Percentiles rank a stretch among this genome's conserved stretches.
Conservation (phyloP, 2,113 vertebrate species). For the Bostrychus sinensis region DNA sequence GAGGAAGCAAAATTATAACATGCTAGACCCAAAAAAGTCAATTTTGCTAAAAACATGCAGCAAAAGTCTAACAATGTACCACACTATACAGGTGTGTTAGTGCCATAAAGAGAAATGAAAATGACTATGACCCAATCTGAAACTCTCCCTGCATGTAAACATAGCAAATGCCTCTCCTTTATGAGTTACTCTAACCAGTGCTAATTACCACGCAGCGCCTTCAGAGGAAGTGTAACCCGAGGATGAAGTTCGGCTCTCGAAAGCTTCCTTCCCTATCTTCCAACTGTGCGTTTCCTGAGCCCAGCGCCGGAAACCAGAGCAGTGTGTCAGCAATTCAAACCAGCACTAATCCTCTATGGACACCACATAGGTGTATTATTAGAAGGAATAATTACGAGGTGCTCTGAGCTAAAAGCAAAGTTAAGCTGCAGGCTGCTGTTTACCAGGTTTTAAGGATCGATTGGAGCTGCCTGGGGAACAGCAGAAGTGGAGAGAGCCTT, state of each 20-base stretch:
- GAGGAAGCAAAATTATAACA: too few relatives aligned
- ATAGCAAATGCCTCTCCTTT: too few relatives aligned
- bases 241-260: slow-evolving; percentile 31
- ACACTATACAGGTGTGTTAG: too few relatives aligned
- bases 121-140: too few relatives aligned
- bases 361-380: slow-evolving; percentile 27
- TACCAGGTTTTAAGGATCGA: slow-evolving; percentile 33
- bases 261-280: slow-evolving; percentile 42
- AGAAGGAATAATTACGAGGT: slow-evolving; percentile 19
- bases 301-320: slow-evolving; percentile 35
- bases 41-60: too few relatives aligned
- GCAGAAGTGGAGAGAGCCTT: too few relatives aligned
- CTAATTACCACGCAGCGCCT: slow-evolving; percentile 50
- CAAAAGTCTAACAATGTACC: too few relatives aligned
- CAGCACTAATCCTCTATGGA: slow-evolving; percentile 22
- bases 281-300: slow-evolving; percentile 36
- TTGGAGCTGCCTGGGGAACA: slow-evolving; percentile 10
- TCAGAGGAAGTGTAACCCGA: slow-evolving; percentile 59
- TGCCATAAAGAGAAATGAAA: too few relatives aligned
- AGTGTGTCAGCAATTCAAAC: slow-evolving; percentile 34
- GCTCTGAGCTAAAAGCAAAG: slow-evolving; percentile 45
- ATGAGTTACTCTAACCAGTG: slow-evolving; percentile 34
- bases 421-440: slow-evolving; percentile 22
- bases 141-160: neutral
- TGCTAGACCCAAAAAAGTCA: too few relatives aligned